Conservation (phyloP, 2,113 vertebrate species). For the Opisthocomus hoazin region DNA sequence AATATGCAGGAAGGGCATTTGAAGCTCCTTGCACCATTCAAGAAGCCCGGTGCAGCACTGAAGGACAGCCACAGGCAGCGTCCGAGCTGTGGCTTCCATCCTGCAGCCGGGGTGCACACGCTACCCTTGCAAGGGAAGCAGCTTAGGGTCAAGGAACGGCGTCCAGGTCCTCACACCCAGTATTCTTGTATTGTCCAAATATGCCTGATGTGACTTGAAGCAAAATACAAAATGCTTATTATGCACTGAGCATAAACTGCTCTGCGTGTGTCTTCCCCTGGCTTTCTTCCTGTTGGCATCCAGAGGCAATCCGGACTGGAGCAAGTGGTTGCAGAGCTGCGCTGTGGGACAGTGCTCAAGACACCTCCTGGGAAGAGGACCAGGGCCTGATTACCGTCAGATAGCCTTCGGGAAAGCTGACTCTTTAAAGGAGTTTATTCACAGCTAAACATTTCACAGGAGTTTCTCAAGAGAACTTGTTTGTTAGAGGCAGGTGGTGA, state of each 20-base stretch:
- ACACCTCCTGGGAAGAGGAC: neutral
- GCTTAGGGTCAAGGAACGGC: accelerated
- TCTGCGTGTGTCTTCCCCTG: neutral
- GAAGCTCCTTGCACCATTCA: neutral
- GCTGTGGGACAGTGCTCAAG: neutral
- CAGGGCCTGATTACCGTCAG: neutral
- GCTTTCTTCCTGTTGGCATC: neutral
- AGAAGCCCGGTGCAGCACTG: neutral
- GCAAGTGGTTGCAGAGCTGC: neutral
- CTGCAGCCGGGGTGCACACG: neutral
- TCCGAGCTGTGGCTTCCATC: neutral
- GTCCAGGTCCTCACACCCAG: neutral
- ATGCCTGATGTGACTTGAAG: neutral
- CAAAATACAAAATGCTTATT: neutral
- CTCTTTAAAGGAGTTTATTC: neutral
- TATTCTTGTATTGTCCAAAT: neutral
- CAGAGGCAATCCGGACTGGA: neutral
- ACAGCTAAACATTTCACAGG: slow-evolving; percentile 6
- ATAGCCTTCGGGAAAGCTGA: neutral
- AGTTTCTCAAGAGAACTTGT: slow-evolving; percentile 31
- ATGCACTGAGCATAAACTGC: neutral
- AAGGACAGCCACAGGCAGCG: neutral
- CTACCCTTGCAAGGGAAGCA: neutral
- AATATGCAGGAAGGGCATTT: neutral
- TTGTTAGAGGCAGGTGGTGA: slow-evolving; percentile 47